Base-by-base conservation (phyloP, 2,888 invertebrate species). In the Drosophila seclusa region DNA sequence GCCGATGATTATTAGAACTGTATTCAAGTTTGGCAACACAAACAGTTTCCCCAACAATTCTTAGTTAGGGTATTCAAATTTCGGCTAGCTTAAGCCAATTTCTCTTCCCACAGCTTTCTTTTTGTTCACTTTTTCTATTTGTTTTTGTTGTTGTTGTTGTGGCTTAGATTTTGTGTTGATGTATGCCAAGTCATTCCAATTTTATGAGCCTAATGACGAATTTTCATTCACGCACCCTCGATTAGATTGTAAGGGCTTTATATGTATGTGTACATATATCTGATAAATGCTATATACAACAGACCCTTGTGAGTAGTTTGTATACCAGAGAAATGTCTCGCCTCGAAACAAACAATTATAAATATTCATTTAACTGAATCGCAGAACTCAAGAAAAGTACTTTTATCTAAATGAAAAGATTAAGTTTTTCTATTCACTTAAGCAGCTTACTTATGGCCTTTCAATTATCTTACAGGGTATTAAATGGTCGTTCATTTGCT, bases 201-300 rank as follows among this genome's bases (percentile, higher is more conserved):
- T 89, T 86, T 76, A 83, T 86, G 82, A 71, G 73, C 64, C 87
- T 76, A 88, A 89, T 87, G 87, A 81, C 77, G 69, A 83, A 83
- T 80, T 63, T 70, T 59, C 62, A 81, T 71, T 66, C 58, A 68
- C 67, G 61, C 83, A 73, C 63, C 68, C 81, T 71, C 66, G 50
- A 67, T 18, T 4, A 5, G 29, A 24, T 38, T 31, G 10, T 8
- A 27, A 27, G 24, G 34, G 18, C 59, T 48, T 29, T 36, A 29
- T 48, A 32, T n/a, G n/a, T n/a, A n/a, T n/a, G n/a, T n/a, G n/a
- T 3, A 31, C 0, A 7, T 32, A 32, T 13, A 38, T 18, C 38
- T 0, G 38, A 40, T 40, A 18, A 34, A 5, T 34, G 34, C 4
- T 13, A 34, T 34, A 34, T 34, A 13, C 5, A 13, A 34, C 13